These are phyloP conservation scores for Falco berigora DNA, from an alignment of 2,797 vertebrate genomes.

Conservation along the genomic window DNA sequence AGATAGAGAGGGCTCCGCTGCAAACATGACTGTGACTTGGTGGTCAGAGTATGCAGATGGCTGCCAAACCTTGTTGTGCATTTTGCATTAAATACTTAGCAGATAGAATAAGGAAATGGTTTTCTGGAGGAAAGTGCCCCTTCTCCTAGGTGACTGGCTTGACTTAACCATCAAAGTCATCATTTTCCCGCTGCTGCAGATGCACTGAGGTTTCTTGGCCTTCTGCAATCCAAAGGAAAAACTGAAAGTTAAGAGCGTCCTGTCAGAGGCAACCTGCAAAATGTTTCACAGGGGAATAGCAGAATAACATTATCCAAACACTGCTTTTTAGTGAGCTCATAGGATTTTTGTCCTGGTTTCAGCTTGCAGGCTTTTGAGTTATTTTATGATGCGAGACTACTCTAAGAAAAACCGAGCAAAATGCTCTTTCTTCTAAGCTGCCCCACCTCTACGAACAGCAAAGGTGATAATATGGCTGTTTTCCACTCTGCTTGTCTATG, in stretches of 20 bases:
- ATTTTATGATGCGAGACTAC: neutral
- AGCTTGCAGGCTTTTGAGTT: neutral
- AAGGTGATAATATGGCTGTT: neutral
- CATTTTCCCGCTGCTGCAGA: neutral
- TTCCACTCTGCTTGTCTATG: neutral
- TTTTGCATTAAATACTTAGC: conserved; percentile 48
- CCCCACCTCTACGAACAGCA: neutral
- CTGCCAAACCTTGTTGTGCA: conserved; percentile 12
- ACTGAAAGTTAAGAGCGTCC: neutral
- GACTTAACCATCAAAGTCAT: neutral
- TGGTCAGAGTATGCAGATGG: neutral
- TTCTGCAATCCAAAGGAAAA: neutral
- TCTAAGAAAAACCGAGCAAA: neutral
- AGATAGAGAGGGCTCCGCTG: neutral
- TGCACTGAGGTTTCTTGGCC: neutral
- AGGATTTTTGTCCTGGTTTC: neutral
- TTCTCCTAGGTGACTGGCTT: neutral
- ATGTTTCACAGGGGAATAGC: neutral
- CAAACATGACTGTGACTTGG: neutral
- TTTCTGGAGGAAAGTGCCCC: neutral
- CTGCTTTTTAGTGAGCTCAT: neutral
- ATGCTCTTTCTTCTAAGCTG: neutral
- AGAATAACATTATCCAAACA: neutral
- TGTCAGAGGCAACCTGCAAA: neutral
- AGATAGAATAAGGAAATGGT: neutral